Evolutionary conservation across 2,888 invertebrate species (phyloP).

Genomic region (Ditylenchus weischeri): DNA sequence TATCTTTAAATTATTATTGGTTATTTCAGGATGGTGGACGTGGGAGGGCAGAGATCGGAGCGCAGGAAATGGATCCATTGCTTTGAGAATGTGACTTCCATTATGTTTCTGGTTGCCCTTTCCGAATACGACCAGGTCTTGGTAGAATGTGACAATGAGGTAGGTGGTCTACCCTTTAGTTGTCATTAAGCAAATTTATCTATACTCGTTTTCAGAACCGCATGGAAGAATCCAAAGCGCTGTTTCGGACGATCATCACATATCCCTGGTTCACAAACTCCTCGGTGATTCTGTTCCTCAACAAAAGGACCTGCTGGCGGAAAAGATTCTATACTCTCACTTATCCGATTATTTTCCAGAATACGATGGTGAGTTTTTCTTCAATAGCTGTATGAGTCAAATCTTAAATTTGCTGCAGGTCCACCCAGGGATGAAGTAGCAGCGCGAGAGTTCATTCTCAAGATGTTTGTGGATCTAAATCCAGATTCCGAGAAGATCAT

Average conservation of each 20-base stretch:
- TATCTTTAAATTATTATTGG: too few species aligned
- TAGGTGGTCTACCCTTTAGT: conserved; percentile 62
- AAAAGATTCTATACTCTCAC: conserved; percentile 99
- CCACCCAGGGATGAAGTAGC: conserved; percentile 94
- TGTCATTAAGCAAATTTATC: not conserved
- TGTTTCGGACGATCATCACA: conserved; percentile 99
- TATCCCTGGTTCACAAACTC: conserved; percentile 99
- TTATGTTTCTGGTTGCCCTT: conserved; percentile 98
- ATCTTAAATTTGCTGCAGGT: conserved; percentile 64
- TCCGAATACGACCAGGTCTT: conserved; percentile 75
- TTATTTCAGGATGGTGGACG: conserved; percentile 93
- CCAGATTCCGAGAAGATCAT: conserved; percentile 99
- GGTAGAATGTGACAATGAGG: conserved; percentile 99
- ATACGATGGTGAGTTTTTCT: conserved; percentile 86
- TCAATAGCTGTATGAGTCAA: not conserved
- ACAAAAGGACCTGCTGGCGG: conserved; percentile 97
- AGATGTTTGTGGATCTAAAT: conserved; percentile 99
- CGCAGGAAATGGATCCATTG: conserved; percentile 65
- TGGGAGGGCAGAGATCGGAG: conserved; percentile 71
- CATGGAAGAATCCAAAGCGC: conserved; percentile 99
- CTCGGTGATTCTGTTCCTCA: conserved; percentile 98
- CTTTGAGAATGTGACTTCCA: conserved; percentile 94
- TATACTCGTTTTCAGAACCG: conserved; percentile 74
- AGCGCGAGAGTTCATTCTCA: conserved; percentile 97
- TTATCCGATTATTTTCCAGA: conserved; percentile 99